Conservation (phyloP, 2,888 invertebrate species). For the Aricia artaxerxes region DNA sequence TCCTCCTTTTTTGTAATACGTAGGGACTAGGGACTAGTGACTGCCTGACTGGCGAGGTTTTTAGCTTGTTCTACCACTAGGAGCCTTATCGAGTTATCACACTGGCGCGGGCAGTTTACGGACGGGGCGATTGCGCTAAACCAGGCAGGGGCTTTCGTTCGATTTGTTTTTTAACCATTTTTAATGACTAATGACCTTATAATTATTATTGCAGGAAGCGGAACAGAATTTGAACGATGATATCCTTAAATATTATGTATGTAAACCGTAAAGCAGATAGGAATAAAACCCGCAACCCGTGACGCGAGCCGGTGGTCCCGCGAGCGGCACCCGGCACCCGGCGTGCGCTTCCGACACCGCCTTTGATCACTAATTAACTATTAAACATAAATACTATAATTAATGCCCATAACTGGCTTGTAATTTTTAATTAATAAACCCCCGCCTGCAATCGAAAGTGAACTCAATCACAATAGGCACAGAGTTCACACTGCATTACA, state of each 20-base stretch:
- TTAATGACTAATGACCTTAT: not conserved
- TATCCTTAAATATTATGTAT: not conserved
- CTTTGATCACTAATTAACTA: conserved; percentile 43
- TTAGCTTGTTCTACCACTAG: no score
- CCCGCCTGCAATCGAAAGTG: conserved; percentile 15
- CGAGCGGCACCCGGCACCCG: conserved; percentile 40
- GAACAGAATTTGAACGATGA: not conserved
- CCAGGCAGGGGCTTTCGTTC: no score
- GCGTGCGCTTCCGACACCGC: conserved; percentile 40
- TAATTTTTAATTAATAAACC: conserved; percentile 44
- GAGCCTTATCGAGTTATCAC: no score
- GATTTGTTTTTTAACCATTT: no score
- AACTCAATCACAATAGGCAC: not conserved
- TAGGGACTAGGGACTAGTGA: no score
- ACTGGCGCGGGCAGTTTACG: no score
- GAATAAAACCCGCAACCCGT: not conserved
- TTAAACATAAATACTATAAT: conserved; percentile 37
- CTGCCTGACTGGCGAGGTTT: no score
- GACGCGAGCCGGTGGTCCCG: not conserved
- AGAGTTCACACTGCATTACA: not conserved
- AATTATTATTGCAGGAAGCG: not conserved
- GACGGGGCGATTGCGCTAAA: no score
- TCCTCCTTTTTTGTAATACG: no score
- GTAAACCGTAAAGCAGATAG: not conserved
- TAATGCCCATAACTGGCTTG: conserved; percentile 42